A percentile compares a stretch with the other conserved stretches of the same genome.
Evolutionary conservation across 1,140 invertebrate species (phyloP).

Genomic region (Cotesia vestalis): DNA sequence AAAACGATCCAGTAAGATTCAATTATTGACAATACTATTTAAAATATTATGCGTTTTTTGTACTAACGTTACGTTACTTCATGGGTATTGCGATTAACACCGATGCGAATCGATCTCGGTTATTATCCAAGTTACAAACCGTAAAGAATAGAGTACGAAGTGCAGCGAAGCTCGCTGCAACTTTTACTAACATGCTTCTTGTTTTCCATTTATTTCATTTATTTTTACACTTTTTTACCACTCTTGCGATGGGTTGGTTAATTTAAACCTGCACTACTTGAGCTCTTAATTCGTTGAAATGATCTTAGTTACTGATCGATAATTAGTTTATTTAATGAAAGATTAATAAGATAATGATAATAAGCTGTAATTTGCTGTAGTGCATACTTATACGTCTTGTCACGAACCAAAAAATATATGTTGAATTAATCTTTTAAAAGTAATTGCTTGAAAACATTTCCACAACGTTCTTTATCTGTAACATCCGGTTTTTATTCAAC

Average conservation of each 20-base stretch:
- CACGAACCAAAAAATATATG: too few species aligned
- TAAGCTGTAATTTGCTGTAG: too few species aligned
- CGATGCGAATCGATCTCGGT: slow-evolving; percentile 23
- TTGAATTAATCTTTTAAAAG: too few species aligned
- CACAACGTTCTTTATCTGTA: too few species aligned
- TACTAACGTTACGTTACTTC: not conserved
- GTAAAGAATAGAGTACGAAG: slow-evolving; percentile 18
- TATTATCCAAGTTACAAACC: slow-evolving; percentile 22
- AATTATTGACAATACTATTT: not conserved
- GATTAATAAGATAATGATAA: too few species aligned
- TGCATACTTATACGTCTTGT: too few species aligned
- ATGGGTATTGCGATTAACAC: slow-evolving; percentile 8
- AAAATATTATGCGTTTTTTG: not conserved
- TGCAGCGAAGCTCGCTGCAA: slow-evolving; percentile 20
- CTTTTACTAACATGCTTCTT: slow-evolving; percentile 5
- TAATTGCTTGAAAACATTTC: too few species aligned
- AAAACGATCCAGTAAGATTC: slow-evolving; percentile 59
- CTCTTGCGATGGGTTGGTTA: not conserved
- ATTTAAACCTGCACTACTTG: not conserved
- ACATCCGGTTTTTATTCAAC: too few species aligned
- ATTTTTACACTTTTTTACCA: not conserved
- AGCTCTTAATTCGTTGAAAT: not conserved
- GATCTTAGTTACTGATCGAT: too few species aligned
- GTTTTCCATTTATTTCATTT: slow-evolving; percentile 11
- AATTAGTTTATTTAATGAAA: too few species aligned